These are phyloP conservation scores for Eutolmus rufibarbis DNA, from an alignment of 2,888 invertebrate species.

Conservation along the genomic window DNA sequence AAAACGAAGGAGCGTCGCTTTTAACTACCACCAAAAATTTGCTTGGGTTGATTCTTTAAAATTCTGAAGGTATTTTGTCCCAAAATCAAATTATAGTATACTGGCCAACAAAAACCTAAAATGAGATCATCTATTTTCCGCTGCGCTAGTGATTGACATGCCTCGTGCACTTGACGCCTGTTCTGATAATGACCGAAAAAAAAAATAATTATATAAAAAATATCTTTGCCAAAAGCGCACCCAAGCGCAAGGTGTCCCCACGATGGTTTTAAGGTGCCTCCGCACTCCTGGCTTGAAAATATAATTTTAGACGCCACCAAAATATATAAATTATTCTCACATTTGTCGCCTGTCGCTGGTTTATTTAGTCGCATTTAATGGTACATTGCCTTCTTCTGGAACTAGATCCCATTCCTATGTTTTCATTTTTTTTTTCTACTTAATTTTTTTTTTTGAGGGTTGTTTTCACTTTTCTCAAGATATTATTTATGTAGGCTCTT, in stretches of 20 bases:
- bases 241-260: neutral
- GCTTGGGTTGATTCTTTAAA: neutral
- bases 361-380: neutral
- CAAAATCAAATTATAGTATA: neutral
- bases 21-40: neutral
- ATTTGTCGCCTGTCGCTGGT: neutral
- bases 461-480: neutral
- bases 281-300: neutral
- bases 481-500: neutral
- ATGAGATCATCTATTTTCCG: neutral
- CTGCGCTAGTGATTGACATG: neutral
- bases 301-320: neutral
- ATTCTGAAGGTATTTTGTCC: neutral
- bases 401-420: neutral
- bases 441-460: neutral
- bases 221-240: neutral
- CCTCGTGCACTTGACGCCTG: neutral
- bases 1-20: neutral
- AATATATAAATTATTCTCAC: neutral
- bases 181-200: neutral
- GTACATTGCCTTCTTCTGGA: neutral
- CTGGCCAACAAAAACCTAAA: neutral
- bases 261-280: neutral
- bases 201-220: neutral
- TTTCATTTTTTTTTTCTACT: neutral